phyloP scores from a whole-genome alignment of 2,888 invertebrate species.

The Acleris cristana region DNA sequence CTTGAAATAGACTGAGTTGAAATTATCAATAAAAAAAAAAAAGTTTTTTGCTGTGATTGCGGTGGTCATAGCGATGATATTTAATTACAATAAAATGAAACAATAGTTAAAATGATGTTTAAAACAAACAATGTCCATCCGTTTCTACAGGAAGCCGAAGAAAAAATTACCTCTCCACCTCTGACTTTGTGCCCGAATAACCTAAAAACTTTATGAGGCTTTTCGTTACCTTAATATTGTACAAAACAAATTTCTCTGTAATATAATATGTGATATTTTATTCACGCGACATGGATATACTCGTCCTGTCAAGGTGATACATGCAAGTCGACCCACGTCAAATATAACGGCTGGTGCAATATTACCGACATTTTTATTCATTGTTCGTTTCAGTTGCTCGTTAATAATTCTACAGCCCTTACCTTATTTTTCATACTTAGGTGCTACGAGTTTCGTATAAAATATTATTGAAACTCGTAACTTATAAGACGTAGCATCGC shows the following conservation, averaged over 20 bases:
- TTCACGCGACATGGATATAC: constrained; percentile 78
- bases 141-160: too few species aligned
- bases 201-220: too few species aligned
- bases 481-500: background rate
- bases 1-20: too few species aligned
- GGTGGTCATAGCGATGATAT: too few species aligned
- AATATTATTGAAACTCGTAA: too few species aligned
- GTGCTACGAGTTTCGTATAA: background rate
- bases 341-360: constrained; percentile 51
- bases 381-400: constrained; percentile 27
- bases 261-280: constrained; percentile 71
- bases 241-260: constrained; percentile 58
- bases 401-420: constrained; percentile 13
- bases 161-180: too few species aligned
- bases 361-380: constrained; percentile 43
- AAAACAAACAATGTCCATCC: too few species aligned
- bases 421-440: background rate
- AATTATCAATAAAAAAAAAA: too few species aligned
- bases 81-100: too few species aligned
- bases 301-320: constrained; percentile 75
- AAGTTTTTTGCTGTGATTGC: too few species aligned
- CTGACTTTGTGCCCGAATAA: too few species aligned
- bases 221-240: constrained; percentile 30
- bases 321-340: constrained; percentile 79
- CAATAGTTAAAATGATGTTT: too few species aligned